A percentile compares a stretch with the other conserved stretches of the same genome.
These are phyloP conservation scores for Synanceia verrucosa DNA, from an alignment of 2,797 vertebrate species.

Conservation along the genomic window DNA sequence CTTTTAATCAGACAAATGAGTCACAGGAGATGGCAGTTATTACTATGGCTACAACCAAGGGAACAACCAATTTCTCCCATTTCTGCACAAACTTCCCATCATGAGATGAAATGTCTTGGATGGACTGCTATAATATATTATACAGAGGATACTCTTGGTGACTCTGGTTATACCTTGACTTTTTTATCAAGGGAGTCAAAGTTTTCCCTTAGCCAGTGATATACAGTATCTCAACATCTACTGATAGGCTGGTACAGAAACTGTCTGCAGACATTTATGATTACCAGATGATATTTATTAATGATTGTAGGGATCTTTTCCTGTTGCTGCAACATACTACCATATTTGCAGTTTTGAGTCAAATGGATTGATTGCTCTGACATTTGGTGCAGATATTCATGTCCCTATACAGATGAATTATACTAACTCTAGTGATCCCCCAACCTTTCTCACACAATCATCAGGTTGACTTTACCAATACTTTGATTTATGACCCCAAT, in stretches of 20 bases:
- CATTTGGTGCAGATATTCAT: neutral
- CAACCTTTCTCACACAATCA: neutral
- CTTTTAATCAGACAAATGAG: constrained; percentile 50
- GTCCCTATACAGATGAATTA: neutral
- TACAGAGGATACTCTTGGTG: neutral
- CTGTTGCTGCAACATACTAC: neutral
- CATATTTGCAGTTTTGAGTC: neutral
- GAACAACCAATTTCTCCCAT: neutral
- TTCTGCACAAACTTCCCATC: neutral
- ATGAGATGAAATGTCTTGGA: neutral
- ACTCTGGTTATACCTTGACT: neutral
- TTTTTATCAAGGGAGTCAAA: neutral
- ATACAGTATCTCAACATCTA: neutral
- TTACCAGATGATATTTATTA: neutral
- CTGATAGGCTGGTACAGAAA: no score
- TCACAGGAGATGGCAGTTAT: constrained; percentile 19
- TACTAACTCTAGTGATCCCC: neutral
- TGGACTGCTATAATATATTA: neutral
- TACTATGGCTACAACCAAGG: constrained; percentile 16
- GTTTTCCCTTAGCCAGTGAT: neutral
- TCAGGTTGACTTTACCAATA: neutral
- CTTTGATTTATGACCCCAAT: neutral
- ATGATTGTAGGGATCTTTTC: neutral
- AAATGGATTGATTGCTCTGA: neutral
- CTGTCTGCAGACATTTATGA: neutral